Evolutionary conservation across 1,140 invertebrate species (phyloP).

Genomic region (Asobara japonica): DNA sequence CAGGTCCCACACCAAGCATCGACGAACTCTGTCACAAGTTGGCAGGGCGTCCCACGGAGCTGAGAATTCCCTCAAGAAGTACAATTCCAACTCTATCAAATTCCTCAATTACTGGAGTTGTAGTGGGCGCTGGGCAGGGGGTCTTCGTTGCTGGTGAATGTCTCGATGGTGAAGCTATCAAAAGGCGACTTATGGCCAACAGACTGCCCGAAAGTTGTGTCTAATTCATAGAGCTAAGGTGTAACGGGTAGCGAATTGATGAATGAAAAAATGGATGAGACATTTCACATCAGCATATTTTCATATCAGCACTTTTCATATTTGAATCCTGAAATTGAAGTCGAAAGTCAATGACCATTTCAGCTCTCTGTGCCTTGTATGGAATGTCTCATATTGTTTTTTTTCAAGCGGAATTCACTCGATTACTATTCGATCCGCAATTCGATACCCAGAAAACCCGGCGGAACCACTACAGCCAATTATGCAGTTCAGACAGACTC

Average conservation of each 20-base stretch:
- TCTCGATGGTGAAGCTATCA: constrained; percentile 74
- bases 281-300: neutral
- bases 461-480: neutral
- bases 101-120: constrained; percentile 57
- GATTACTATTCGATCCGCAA: constrained; percentile 1
- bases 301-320: too few relatives aligned
- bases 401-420: too few relatives aligned
- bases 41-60: constrained; percentile 57
- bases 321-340: too few relatives aligned
- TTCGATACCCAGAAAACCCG: neutral
- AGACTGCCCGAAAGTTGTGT: constrained; percentile 81
- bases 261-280: neutral
- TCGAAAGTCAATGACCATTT: too few relatives aligned
- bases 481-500: neutral
- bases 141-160: constrained; percentile 63
- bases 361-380: too few relatives aligned
- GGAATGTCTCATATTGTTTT: too few relatives aligned
- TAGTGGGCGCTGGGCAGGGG: constrained; percentile 45
- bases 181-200: constrained; percentile 78
- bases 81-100: constrained; percentile 66
- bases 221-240: constrained; percentile 56
- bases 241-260: neutral
- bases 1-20: constrained; percentile 63
- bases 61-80: constrained; percentile 61
- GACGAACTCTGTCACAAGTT: constrained; percentile 64